Evolutionary conservation across 2,797 vertebrate genomes (phyloP).

Genomic region (Oreochromis grahami): DNA sequence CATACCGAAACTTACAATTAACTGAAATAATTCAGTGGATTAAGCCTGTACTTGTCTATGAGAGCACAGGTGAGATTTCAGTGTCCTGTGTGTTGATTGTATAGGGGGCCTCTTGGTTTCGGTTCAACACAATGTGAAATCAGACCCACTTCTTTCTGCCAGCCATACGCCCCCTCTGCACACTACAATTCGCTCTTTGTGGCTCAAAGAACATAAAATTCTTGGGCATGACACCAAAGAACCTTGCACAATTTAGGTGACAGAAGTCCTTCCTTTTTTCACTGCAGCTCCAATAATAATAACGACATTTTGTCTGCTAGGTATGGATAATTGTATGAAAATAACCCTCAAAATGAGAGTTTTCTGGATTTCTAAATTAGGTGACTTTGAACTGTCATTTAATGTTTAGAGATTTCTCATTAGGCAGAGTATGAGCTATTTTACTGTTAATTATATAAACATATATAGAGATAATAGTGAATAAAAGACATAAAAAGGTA

Average conservation of each 20-base stretch:
- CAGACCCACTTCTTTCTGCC: conserved; percentile 47
- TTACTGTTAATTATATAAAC: background rate
- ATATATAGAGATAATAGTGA: background rate
- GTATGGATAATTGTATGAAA: background rate
- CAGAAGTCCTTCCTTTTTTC: conserved; percentile 23
- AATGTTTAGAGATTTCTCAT: background rate
- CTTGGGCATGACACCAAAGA: conserved; percentile 56
- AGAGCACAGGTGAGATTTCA: conserved; percentile 39
- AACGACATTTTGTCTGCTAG: background rate
- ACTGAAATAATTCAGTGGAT: conserved; percentile 44
- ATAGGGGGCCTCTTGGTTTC: conserved; percentile 61
- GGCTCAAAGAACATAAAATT: conserved; percentile 59
- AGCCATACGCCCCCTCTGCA: conserved; percentile 40
- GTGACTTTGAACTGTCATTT: background rate
- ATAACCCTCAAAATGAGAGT: background rate
- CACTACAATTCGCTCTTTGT: conserved; percentile 73
- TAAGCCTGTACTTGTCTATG: background rate
- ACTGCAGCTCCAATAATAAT: background rate
- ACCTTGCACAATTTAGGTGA: conserved; percentile 43
- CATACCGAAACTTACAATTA: conserved; percentile 37
- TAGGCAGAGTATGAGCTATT: background rate
- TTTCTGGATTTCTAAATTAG: background rate
- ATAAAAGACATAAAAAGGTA: background rate
- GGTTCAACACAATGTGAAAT: conserved; percentile 71
- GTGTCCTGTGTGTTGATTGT: conserved; percentile 31